Conservation (phyloP, 2,888 invertebrate genomes). For the Melanchra persicariae region DNA sequence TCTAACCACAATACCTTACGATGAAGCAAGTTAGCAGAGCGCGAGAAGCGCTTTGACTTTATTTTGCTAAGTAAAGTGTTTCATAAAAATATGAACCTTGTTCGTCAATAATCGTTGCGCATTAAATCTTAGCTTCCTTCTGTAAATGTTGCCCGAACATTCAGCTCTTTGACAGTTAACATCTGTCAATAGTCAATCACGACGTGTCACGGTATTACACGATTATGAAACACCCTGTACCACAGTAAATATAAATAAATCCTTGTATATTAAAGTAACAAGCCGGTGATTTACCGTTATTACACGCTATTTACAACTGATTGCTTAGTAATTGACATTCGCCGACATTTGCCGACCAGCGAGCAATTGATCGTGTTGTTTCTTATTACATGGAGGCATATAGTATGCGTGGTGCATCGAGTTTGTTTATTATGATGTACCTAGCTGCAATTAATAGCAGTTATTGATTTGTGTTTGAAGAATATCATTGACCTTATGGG, state of each 20-base stretch:
- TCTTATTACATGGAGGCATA: conserved; percentile 33
- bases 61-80: too few relatives aligned
- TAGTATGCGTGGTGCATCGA: conserved; percentile 28
- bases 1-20: too few relatives aligned
- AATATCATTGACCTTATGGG: conserved; percentile 7
- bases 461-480: conserved; percentile 29
- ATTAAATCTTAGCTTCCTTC: too few relatives aligned
- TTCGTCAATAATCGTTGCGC: too few relatives aligned
- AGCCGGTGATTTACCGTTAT: conserved; percentile 75
- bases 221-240: conserved; percentile 20
- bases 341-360: conserved; percentile 73
- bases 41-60: too few relatives aligned
- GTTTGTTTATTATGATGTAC: conserved; percentile 30
- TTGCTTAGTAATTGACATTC: conserved; percentile 78
- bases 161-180: background rate
- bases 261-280: conserved; percentile 67
- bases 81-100: too few relatives aligned
- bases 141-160: background rate
- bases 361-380: conserved; percentile 65
- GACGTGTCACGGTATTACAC: background rate
- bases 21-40: too few relatives aligned
- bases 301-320: conserved; percentile 75
- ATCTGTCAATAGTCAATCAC: conserved; percentile 6
- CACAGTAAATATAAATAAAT: conserved; percentile 49
- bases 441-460: conserved; percentile 16